Conservation (phyloP, 1,140 invertebrate genomes). For the Adelges cooleyi region DNA sequence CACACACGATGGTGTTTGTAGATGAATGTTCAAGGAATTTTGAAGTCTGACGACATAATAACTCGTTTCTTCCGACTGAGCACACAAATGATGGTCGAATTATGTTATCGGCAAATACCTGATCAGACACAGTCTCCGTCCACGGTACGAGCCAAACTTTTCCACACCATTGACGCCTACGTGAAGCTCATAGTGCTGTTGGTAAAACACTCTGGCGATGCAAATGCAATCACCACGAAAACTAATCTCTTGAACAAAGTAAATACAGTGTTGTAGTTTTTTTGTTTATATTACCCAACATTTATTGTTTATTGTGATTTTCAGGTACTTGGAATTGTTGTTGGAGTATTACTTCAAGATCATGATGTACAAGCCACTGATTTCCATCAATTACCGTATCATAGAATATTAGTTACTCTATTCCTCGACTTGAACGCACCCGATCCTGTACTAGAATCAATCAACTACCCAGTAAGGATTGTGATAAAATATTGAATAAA, state of each 20-base stretch:
- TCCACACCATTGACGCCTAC: constrained; percentile 89
- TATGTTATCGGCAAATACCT: constrained; percentile 68
- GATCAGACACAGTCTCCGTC: constrained; percentile 58
- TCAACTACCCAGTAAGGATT: constrained; percentile 73
- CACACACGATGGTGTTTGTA: neutral
- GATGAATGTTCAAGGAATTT: constrained; percentile 92
- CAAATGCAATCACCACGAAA: constrained; percentile 80
- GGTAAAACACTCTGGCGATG: constrained; percentile 90
- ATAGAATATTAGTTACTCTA: constrained; percentile 92
- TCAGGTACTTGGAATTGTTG: constrained; percentile 64
- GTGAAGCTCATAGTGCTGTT: constrained; percentile 86
- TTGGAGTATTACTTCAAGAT: constrained; percentile 86
- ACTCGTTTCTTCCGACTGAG: constrained; percentile 93
- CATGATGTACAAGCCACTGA: constrained; percentile 71
- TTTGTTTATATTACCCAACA: neutral
- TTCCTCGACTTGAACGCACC: constrained; percentile 91
- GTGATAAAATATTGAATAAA: too few relatives aligned
- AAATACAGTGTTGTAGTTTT: neutral
- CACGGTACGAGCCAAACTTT: constrained; percentile 60
- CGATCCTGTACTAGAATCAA: constrained; percentile 82
- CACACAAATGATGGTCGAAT: constrained; percentile 92
- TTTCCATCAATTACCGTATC: constrained; percentile 95
- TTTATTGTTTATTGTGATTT: neutral
- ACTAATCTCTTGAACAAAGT: constrained; percentile 95
- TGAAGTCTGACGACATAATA: constrained; percentile 95